These are phyloP conservation scores for Phylloscopus trochiloides DNA, from an alignment of 2,113 vertebrate genomes.

Conservation along the genomic window DNA sequence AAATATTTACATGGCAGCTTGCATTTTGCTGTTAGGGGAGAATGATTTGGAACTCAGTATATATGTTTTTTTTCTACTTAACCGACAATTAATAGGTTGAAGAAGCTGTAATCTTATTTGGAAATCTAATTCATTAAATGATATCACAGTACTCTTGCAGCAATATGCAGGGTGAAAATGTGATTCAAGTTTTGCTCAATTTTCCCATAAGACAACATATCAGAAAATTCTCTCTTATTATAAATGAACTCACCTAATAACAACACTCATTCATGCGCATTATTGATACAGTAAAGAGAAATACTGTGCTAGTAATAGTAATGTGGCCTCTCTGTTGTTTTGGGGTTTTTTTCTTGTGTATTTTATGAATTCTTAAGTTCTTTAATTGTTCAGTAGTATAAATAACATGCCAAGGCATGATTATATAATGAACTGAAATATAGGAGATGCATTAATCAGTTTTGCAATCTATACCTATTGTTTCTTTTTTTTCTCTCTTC, in stretches of 20 bases:
- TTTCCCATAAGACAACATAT: neutral
- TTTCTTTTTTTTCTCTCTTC: too few species aligned
- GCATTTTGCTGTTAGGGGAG: neutral
- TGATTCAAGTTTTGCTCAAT: neutral
- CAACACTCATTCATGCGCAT: neutral
- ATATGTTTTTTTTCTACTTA: neutral
- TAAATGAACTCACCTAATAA: neutral
- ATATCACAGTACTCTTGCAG: neutral
- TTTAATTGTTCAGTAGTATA: neutral
- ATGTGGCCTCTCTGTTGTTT: neutral
- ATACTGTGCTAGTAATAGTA: neutral
- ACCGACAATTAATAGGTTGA: constrained; percentile 30
- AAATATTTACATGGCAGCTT: constrained; percentile 31
- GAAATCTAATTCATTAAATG: constrained; percentile 14
- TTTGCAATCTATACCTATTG: neutral
- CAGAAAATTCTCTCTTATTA: neutral
- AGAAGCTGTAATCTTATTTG: neutral
- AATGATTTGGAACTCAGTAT: constrained; percentile 2
- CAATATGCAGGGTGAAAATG: neutral
- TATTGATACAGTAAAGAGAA: neutral
- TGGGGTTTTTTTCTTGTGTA: neutral
- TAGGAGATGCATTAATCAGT: neutral
- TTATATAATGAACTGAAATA: neutral
- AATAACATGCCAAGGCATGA: neutral
- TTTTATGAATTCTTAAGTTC: neutral